Conservation (phyloP, 2,888 invertebrate genomes). For the Bombyx huttoni region DNA sequence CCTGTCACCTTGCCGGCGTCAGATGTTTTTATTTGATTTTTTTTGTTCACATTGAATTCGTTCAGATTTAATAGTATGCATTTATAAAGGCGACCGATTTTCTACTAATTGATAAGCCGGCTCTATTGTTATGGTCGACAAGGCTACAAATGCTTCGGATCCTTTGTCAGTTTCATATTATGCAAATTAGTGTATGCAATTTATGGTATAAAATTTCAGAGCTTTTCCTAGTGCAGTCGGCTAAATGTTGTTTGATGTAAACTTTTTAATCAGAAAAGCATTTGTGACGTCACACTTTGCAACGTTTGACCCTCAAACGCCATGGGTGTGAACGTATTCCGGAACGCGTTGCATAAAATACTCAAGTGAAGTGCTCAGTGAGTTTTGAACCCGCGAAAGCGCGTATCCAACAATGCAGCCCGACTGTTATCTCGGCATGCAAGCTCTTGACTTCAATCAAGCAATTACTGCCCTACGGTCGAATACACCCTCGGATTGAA, state of each 20-base stretch:
- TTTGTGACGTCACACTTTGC: constrained; percentile 5
- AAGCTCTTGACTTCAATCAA: constrained; percentile 71
- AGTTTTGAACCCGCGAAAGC: constrained; percentile 27
- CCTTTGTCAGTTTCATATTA: constrained; percentile 20
- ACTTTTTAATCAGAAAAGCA: no score
- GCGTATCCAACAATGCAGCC: constrained; percentile 41
- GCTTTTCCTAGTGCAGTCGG: constrained; percentile 4
- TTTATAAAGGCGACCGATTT: constrained; percentile 40
- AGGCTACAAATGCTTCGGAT: constrained; percentile 21
- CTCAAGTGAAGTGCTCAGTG: constrained; percentile 27
- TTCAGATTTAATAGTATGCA: constrained; percentile 52
- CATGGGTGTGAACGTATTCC: constrained; percentile 54
- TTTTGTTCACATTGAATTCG: constrained; percentile 34
- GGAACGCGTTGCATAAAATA: constrained; percentile 46
- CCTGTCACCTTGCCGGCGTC: constrained; percentile 62
- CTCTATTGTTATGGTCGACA: constrained; percentile 22
- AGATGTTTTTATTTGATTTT: constrained; percentile 41
- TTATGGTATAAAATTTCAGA: not conserved
- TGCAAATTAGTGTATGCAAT: constrained; percentile 12
- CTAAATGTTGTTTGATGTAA: not conserved
- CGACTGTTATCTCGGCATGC: constrained; percentile 59
- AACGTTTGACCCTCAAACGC: constrained; percentile 58
- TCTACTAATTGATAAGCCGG: constrained; percentile 41
- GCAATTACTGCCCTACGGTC: constrained; percentile 69
- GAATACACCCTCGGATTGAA: constrained; percentile 53